Conservation (phyloP, 2,797 vertebrate species). For the Chelidonichthys spinosus region DNA sequence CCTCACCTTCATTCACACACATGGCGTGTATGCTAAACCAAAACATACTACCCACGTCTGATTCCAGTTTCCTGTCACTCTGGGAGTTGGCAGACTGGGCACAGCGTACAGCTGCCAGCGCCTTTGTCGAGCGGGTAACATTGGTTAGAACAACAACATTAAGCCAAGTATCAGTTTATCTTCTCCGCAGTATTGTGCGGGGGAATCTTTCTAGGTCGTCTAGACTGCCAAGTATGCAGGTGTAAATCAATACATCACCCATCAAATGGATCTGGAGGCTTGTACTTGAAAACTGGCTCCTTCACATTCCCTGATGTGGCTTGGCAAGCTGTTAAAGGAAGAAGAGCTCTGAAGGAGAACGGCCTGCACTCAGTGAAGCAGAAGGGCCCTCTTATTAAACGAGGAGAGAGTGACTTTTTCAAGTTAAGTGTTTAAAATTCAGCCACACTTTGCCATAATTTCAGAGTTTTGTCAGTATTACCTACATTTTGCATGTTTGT, state of each 20-base stretch:
- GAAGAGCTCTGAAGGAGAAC: constrained; percentile 55
- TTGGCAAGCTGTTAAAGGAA: constrained; percentile 67
- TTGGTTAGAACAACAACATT: constrained; percentile 45
- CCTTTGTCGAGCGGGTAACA: constrained; percentile 47
- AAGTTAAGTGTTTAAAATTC: constrained; percentile 29
- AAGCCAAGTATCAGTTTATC: constrained; percentile 47
- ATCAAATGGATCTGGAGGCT: constrained; percentile 39
- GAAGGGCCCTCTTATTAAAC: constrained; percentile 55
- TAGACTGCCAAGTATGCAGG: constrained; percentile 74
- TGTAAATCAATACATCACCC: constrained; percentile 66
- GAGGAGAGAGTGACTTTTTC: constrained; percentile 47
- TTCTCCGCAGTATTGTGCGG: constrained; percentile 34
- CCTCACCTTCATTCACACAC: not conserved
- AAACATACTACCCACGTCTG: not conserved
- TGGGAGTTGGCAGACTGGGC: constrained; percentile 14
- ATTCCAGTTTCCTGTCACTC: constrained; percentile 8
- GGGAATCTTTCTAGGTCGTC: constrained; percentile 52
- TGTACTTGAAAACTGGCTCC: constrained; percentile 61
- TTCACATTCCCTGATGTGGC: constrained; percentile 63
- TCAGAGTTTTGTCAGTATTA: not conserved
- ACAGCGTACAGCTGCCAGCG: constrained; percentile 28
- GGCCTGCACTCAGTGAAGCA: constrained; percentile 50
- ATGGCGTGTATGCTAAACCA: not conserved
- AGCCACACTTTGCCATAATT: constrained; percentile 16
- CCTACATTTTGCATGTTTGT: not conserved